Evolutionary conservation across 2,888 invertebrate genomes (phyloP), one percentile per base, ranked within the genome.

Genomic region (Lamellibrachia columna): DNA sequence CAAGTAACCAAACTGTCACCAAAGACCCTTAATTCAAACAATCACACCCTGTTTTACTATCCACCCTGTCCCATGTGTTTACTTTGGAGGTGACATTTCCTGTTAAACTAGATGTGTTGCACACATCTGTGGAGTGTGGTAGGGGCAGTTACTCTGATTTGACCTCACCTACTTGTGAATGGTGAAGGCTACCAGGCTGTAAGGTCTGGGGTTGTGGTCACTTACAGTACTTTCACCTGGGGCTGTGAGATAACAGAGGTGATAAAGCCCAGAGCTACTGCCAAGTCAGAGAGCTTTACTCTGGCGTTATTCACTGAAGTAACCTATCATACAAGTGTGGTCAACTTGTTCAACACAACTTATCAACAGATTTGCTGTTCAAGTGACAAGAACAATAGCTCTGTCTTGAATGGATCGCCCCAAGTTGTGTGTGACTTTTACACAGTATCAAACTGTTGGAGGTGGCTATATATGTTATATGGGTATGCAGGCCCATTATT

Each of bases 151-250:
- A 75, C 75, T n/a, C 75, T 75, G 40, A 40, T 40, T 40, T 40
- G 75, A 75, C 75, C 75, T 15, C 22, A 15, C 3, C 22, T 75
- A 75, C 75, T 22, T n/a, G 6, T 75, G 75, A 75, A 75, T 75
- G 75, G 75, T 75, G 75, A 75, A 75, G 75, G 22, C 75, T 75
- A n/a, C 75, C 75, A 75, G 75, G 75, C n/a, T 75, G 75, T 75
- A n/a, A 6, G 22, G 75, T 75, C 75, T 22, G n/a, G 75, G 15
- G 75, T n/a, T 75, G 75, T 75, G 75, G 75, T 75, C 75, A 75
- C 75, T 75, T 22, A n/a, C 75, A 75, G 75, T 75, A 75, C 75
- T 75, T 75, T 75, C 75, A 75, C 75, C 75, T 75, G 75, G 75
- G 75, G 75, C 75, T 22, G 22, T 6, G 75, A 75, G 75, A 11